Evolutionary conservation across 2,797 vertebrate species (phyloP).

Genomic region (Trachops cirrhosus): DNA sequence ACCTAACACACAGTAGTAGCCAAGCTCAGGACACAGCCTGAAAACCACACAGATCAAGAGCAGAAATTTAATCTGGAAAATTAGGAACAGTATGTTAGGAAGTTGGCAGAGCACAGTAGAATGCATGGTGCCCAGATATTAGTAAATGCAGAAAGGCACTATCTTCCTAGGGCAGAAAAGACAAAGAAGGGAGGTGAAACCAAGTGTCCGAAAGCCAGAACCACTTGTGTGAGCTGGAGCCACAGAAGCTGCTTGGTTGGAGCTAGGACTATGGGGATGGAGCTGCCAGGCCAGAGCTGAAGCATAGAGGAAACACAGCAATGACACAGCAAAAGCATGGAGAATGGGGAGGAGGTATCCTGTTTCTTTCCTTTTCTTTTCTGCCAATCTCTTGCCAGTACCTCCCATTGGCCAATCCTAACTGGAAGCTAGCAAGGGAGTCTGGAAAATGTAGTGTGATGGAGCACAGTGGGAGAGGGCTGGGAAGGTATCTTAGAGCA

Average conservation of each 20-base stretch:
- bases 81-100: not conserved
- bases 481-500: not conserved
- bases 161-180: not conserved
- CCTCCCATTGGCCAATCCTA: not conserved
- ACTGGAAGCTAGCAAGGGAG: not conserved
- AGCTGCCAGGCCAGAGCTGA: not conserved
- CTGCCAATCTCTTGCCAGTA: not conserved
- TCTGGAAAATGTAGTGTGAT: not conserved
- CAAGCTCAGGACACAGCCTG: not conserved
- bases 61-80: not conserved
- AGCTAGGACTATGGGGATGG: not conserved
- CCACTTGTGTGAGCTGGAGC: not conserved
- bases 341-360: not conserved
- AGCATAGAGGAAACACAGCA: not conserved
- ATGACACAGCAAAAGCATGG: not conserved
- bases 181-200: not conserved
- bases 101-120: not conserved
- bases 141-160: not conserved
- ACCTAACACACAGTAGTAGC: not conserved
- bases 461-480: too few species aligned
- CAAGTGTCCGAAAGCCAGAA: not conserved
- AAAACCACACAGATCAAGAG: not conserved
- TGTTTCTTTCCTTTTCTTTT: not conserved
- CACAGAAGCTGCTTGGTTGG: too few species aligned
- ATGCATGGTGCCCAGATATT: not conserved